Evolutionary conservation across 2,797 vertebrate species (phyloP).

Genomic region (Neopelma chrysocephalum): DNA sequence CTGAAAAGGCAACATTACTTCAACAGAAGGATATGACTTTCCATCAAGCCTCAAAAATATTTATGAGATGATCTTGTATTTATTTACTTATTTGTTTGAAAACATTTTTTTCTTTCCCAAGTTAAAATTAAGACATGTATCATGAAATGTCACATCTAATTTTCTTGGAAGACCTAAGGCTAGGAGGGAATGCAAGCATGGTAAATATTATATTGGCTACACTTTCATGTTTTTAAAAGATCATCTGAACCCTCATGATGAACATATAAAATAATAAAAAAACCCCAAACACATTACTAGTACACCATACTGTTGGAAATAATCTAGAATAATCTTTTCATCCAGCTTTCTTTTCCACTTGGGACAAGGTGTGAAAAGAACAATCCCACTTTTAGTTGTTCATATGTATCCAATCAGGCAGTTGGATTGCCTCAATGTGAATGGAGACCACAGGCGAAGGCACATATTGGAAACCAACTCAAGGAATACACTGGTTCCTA

Average conservation of each 20-base stretch:
- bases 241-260: conserved; percentile 3
- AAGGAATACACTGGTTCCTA: neutral
- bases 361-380: conserved; percentile 1
- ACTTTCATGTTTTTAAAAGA: conserved; percentile 42
- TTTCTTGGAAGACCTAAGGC: conserved; percentile 44
- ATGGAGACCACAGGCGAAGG: neutral
- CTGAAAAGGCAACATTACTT: neutral
- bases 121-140: conserved; percentile 48
- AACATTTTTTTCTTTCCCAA: neutral
- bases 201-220: conserved; percentile 15
- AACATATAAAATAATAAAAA: conserved; percentile 1
- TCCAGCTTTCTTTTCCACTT: neutral
- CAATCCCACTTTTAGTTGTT: neutral
- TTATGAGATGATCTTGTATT: neutral
- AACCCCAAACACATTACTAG: neutral
- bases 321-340: neutral
- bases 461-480: neutral
- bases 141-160: conserved; percentile 35
- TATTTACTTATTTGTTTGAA: conserved; percentile 20
- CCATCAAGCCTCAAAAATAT: conserved; percentile 28
- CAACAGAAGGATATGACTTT: neutral
- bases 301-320: neutral
- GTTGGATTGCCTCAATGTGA: neutral
- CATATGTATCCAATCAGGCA: neutral
- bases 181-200: neutral